Conservation (phyloP, 2,797 vertebrate genomes). For the Myiothlypis chrysogaster region DNA sequence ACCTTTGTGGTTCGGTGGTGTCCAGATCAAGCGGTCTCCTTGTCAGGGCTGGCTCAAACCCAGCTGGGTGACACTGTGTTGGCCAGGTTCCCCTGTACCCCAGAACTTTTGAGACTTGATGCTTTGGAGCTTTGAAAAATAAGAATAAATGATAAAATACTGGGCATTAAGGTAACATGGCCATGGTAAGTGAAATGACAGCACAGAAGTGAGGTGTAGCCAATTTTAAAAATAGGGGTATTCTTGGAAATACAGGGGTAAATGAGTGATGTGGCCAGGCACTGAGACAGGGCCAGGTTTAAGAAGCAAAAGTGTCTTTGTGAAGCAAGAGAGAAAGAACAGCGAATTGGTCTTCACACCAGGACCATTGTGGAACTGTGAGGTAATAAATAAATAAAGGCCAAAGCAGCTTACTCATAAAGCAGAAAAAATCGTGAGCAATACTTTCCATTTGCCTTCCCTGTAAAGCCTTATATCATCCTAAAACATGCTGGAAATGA, state of each 20-base stretch:
- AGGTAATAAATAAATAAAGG: conserved; percentile 59
- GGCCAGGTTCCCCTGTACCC: not conserved
- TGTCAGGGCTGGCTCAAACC: not conserved
- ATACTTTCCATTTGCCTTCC: conserved; percentile 44
- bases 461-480: conserved; percentile 24
- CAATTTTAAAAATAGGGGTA: not conserved
- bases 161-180: not conserved
- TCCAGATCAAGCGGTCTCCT: not conserved
- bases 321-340: not conserved
- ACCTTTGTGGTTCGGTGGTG: not conserved
- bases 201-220: not conserved
- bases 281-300: not conserved
- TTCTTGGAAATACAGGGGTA: not conserved
- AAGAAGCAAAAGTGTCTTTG: not conserved
- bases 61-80: accelerated
- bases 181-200: not conserved
- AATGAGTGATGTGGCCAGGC: not conserved
- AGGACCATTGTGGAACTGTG: not conserved
- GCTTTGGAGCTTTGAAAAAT: not conserved
- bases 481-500: conserved; percentile 26
- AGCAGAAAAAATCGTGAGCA: conserved; percentile 40
- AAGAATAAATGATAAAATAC: not conserved
- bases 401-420: conserved; percentile 45
- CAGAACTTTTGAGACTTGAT: not conserved
- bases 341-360: conserved; percentile 2